Conservation (phyloP, 2,888 invertebrate genomes). For the Palloptera scutellata region DNA sequence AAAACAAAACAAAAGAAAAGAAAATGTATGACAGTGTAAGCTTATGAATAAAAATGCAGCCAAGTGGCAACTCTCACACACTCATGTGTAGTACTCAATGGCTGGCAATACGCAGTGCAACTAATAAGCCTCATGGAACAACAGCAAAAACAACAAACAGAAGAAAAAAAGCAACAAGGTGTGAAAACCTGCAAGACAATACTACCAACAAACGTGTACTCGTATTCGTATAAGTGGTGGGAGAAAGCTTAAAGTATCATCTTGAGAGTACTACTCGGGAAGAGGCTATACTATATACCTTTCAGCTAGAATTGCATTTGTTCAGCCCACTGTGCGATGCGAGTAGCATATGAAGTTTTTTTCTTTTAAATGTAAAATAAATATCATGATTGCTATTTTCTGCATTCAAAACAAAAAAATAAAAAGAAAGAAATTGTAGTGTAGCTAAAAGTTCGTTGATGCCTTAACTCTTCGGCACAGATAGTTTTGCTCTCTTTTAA, state of each 20-base stretch:
- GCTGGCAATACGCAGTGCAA: conserved; percentile 1
- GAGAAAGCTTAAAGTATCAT: background rate
- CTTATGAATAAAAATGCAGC: conserved; percentile 9
- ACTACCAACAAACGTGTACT: conserved; percentile 13
- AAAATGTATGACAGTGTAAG: background rate
- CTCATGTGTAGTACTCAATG: background rate
- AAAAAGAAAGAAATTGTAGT: no score
- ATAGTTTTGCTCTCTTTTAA: background rate
- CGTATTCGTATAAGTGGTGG: conserved; percentile 5
- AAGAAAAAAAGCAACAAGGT: conserved; percentile 16
- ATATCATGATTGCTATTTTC: no score
- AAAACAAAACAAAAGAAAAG: background rate
- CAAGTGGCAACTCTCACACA: conserved; percentile 2
- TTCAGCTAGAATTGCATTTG: no score
- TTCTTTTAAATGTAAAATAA: no score
- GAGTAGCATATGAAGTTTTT: no score
- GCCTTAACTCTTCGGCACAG: no score
- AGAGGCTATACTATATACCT: no score
- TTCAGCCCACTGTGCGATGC: no score
- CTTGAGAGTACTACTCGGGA: no score
- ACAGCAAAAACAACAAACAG: no score
- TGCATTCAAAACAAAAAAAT: no score
- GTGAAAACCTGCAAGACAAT: conserved; percentile 35
- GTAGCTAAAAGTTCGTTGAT: no score
- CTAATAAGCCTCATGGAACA: conserved; percentile 25